Evolutionary conservation across 2,113 vertebrate genomes (phyloP), one percentile per base, ranked within the genome.

Genomic region (Burhinus oedicnemus): DNA sequence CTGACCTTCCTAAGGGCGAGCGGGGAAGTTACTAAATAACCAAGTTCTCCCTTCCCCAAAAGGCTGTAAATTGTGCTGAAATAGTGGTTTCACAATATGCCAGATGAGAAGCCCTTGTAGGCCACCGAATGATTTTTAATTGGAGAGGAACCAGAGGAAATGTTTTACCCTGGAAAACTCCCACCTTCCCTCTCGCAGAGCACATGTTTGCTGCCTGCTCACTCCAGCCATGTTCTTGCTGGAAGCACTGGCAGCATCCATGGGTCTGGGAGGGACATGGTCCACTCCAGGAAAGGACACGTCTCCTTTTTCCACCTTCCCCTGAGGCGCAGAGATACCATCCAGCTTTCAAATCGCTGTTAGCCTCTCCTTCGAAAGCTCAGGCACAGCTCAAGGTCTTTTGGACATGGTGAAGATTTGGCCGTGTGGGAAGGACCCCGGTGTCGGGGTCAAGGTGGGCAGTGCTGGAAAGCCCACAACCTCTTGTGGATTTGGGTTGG

Each of bases 51-150:
- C 92, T 96, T 98, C 92, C 96, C 97, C 89, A 94, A 91, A 94
- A 91, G 94, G 94, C 87, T 97, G 97, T 98, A 98, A 98, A 98
- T 97, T 96, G 88, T 94, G 75, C 95, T 97, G 94, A 96, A 98
- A 95, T 87, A 91, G 91, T 95, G 88, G 92, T 94, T 98, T 96
- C 96, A 92, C 6, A 26, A 97, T 13, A 95, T 76, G 96, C 97
- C 96, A 96, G 95, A 97, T 85, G 97, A 97, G 92, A 95, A 95
- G 97, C 91, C 87, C 85, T 78, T 92, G 96, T 87, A 32, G 65
- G 93, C 93, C 94, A 95, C 91, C 4, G 11, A 93, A 78, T 86
- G 84, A 69, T 92, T 97, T 97, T 97, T 98, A 97, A 96, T 93
- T 96, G 97, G 95, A 96, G 9, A 0, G 7, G 61, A 95, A 93